Evolutionary conservation across 2,113 vertebrate genomes (phyloP).

Genomic region (Saguinus midas): DNA sequence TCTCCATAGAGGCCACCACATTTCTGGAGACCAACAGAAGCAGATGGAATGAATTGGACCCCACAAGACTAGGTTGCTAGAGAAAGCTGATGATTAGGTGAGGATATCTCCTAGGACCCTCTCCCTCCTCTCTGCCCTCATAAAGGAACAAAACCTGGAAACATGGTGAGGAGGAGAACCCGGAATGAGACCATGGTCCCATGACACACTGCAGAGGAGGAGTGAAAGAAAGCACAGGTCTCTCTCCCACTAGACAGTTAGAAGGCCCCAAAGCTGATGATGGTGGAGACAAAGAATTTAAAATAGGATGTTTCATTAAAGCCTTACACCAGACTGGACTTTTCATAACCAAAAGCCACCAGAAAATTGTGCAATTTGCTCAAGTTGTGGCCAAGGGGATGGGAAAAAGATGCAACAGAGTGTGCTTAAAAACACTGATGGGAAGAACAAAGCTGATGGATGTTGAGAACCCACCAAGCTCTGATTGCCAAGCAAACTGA

Average conservation of each 20-base stretch:
- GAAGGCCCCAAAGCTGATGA: background rate
- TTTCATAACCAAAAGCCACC: background rate
- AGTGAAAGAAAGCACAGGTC: background rate
- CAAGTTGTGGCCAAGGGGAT: background rate
- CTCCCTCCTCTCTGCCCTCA: background rate
- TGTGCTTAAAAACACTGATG: background rate
- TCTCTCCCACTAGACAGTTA: rapidly evolving
- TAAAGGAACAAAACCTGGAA: background rate
- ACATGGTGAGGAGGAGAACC: background rate
- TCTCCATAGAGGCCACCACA: background rate
- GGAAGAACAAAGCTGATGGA: background rate
- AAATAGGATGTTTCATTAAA: background rate
- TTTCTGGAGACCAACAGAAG: background rate
- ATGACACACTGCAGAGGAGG: background rate
- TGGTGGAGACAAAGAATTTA: background rate
- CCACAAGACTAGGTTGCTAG: background rate
- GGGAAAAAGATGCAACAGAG: background rate
- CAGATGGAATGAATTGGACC: background rate
- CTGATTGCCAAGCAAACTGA: background rate
- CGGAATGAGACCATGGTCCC: background rate
- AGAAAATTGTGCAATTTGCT: background rate
- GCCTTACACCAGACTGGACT: background rate
- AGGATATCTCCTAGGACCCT: background rate
- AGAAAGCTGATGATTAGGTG: background rate
- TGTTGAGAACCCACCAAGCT: background rate